These are phyloP conservation scores for Epizoanthus illoricatus DNA, from an alignment of 92 coral and sea anemone species.

Conservation along the genomic window DNA sequence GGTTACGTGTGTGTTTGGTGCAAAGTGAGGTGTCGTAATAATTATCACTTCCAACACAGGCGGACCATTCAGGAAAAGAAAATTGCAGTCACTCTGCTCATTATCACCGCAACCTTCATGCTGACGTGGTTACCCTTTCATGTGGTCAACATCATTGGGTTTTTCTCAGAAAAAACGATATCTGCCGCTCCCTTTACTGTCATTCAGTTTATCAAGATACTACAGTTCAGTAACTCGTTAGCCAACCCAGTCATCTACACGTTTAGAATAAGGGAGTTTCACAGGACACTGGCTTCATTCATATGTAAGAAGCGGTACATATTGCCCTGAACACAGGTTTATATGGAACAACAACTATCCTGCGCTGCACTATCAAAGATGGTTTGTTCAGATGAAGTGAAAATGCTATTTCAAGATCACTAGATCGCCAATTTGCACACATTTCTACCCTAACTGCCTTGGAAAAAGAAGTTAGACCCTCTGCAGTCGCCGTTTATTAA, in stretches of 20 bases:
- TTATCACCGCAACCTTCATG: constrained; percentile 72
- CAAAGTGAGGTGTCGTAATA: constrained; percentile 60
- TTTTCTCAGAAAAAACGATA: constrained; percentile 50
- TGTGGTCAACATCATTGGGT: constrained; percentile 64
- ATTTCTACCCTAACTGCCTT: no score
- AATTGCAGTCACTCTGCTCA: constrained; percentile 73
- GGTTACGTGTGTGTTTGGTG: constrained; percentile 79
- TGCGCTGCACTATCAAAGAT: no score
- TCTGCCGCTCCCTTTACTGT: constrained; percentile 52
- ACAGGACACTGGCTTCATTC: constrained; percentile 56
- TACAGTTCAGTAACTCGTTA: constrained; percentile 79
- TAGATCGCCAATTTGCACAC: no score
- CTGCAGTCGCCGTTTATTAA: no score
- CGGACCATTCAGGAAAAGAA: constrained; percentile 69
- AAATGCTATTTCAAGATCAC: no score
- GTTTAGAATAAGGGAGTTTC: constrained; percentile 79
- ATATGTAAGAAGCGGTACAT: constrained; percentile 43
- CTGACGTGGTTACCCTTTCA: constrained; percentile 83
- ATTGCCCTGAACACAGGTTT: constrained; percentile 9
- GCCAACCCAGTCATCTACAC: constrained; percentile 82
- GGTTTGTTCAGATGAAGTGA: no score
- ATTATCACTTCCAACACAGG: constrained; percentile 57
- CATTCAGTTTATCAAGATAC: constrained; percentile 68
- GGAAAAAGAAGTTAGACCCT: no score
- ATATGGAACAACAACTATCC: no score